Evolutionary conservation across 2,797 vertebrate genomes (phyloP).

Genomic region (Simalia tracyae): DNA sequence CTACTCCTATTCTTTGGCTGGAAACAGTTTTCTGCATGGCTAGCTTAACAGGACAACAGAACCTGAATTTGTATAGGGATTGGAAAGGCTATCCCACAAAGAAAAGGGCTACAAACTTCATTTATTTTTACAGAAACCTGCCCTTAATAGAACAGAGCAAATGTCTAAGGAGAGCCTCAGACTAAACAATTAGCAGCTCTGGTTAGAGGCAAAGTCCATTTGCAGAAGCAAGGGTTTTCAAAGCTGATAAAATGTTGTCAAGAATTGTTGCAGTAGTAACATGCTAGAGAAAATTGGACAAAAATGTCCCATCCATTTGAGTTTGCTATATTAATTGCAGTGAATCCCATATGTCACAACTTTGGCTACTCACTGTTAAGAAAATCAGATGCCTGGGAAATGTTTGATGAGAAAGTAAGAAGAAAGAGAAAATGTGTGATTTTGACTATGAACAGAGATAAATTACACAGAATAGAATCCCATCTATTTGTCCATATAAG

Average conservation of each 20-base stretch:
- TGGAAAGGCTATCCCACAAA: constrained; percentile 71
- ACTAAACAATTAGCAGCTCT: constrained; percentile 58
- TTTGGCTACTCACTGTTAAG: background rate
- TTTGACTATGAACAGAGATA: constrained; percentile 25
- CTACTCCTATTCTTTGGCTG: constrained; percentile 70
- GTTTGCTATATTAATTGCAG: constrained; percentile 2
- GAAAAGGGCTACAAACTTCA: constrained; percentile 75
- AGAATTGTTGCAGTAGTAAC: constrained; percentile 12
- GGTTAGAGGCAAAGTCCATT: constrained; percentile 56
- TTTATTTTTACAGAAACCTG: constrained; percentile 71
- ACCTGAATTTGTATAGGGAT: constrained; percentile 70
- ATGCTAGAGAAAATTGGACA: background rate
- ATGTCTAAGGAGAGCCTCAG: constrained; percentile 62
- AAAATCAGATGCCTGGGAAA: constrained; percentile 34
- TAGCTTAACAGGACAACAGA: constrained; percentile 73
- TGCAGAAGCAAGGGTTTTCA: constrained; percentile 36
- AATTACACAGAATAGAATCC: background rate
- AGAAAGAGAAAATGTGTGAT: constrained; percentile 20
- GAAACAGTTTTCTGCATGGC: constrained; percentile 73
- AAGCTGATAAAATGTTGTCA: constrained; percentile 9
- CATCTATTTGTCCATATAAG: background rate
- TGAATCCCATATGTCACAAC: constrained; percentile 19
- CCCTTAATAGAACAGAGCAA: constrained; percentile 70
- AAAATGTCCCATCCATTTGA: constrained; percentile 10
- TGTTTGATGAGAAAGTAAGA: background rate